Percentiles rank a stretch among this genome's conserved stretches.
Evolutionary conservation across 2,888 invertebrate genomes (phyloP).

Genomic region (Scaptomyza tumidula): DNA sequence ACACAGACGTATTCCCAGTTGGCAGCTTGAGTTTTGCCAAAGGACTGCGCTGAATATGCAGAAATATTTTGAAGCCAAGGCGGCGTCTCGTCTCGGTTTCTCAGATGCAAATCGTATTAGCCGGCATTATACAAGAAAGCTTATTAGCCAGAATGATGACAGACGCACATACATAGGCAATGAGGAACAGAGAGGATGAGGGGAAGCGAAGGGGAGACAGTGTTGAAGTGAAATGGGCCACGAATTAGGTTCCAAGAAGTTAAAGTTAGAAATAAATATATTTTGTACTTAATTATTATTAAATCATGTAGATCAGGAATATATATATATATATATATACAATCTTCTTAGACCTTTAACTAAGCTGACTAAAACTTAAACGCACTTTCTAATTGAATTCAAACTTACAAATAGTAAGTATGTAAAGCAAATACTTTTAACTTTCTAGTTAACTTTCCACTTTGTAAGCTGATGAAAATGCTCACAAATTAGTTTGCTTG

Average conservation of each 20-base stretch:
- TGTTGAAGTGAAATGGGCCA: too few relatives aligned
- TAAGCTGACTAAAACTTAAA: not conserved
- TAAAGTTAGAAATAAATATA: too few relatives aligned
- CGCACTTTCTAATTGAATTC: constrained; percentile 25
- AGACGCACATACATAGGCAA: not conserved
- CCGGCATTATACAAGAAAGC: constrained; percentile 19
- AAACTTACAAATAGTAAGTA: constrained; percentile 23
- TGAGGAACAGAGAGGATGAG: too few relatives aligned
- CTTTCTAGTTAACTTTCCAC: constrained; percentile 36
- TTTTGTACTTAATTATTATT: too few relatives aligned
- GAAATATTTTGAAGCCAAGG: constrained; percentile 15
- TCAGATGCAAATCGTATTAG: constrained; percentile 20
- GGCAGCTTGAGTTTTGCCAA: not conserved
- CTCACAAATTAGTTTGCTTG: constrained; percentile 56
- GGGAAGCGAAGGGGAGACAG: too few relatives aligned
- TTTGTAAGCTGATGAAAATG: constrained; percentile 43
- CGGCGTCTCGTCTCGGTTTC: not conserved
- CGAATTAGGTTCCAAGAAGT: too few relatives aligned
- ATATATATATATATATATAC: too few relatives aligned
- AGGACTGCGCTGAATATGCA: constrained; percentile 7
- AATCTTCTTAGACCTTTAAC: too few relatives aligned
- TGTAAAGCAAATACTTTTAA: constrained; percentile 30
- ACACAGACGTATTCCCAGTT: not conserved
- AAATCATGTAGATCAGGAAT: too few relatives aligned
- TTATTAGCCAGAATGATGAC: constrained; percentile 23